These are phyloP conservation scores for Trialeurodes vaporariorum DNA, from an alignment of 1,140 invertebrate species.

Conservation along the genomic window DNA sequence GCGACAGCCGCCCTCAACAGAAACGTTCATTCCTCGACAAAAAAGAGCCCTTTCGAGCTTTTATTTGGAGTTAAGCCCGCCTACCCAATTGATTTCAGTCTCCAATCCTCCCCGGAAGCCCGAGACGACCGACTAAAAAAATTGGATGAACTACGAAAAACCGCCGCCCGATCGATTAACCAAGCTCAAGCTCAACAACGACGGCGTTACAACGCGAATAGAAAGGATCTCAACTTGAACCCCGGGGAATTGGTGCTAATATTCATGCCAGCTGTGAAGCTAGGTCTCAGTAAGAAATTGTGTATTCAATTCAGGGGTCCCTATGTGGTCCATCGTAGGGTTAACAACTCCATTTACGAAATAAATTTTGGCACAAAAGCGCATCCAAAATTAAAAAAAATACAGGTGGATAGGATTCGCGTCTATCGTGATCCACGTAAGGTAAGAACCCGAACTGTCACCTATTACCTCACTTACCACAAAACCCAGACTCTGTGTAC, in stretches of 20 bases:
- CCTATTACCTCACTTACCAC: too few relatives aligned
- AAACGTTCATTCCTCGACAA: not conserved
- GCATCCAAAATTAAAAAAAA: not conserved
- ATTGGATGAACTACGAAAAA: not conserved
- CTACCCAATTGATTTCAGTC: not conserved
- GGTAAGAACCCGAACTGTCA: not conserved
- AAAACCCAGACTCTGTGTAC: not conserved
- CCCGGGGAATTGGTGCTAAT: not conserved
- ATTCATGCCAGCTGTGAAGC: not conserved
- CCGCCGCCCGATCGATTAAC: not conserved
- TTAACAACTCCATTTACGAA: not conserved
- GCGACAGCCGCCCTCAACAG: not conserved
- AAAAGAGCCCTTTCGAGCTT: not conserved
- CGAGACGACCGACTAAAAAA: not conserved
- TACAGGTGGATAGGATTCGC: not conserved
- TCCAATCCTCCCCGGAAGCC: not conserved
- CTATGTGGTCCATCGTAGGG: not conserved
- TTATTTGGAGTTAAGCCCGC: not conserved
- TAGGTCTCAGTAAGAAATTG: not conserved
- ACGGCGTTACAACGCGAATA: not conserved
- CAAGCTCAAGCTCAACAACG: not conserved
- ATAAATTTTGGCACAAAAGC: not conserved
- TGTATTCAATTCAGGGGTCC: not conserved
- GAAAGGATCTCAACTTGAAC: not conserved
- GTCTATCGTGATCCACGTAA: not conserved